These are phyloP conservation scores for Oophaga sylvatica DNA, from an alignment of 2,797 vertebrate species.

Conservation along the genomic window DNA sequence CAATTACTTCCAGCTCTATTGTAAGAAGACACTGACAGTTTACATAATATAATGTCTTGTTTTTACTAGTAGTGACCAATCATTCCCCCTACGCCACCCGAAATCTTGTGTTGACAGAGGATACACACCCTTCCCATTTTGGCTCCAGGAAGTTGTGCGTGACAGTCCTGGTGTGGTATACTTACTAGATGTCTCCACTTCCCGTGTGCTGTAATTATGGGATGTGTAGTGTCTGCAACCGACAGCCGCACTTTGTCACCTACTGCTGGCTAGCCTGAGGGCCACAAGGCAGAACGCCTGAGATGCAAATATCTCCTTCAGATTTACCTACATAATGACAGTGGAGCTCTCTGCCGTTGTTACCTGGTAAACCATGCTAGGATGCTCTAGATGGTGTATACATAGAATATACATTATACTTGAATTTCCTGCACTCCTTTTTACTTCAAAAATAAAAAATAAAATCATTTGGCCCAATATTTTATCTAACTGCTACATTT, in stretches of 20 bases:
- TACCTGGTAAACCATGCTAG: too few species aligned
- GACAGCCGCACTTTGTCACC: background rate
- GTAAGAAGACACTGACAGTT: background rate
- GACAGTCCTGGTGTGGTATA: background rate
- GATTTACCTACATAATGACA: background rate
- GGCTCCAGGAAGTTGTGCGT: background rate
- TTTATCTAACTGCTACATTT: too few species aligned
- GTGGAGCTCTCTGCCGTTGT: background rate
- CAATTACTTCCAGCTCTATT: background rate
- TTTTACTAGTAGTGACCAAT: background rate
- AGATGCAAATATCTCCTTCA: background rate
- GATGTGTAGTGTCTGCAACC: background rate
- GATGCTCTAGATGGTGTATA: too few species aligned
- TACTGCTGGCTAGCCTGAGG: background rate
- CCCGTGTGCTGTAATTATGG: background rate
- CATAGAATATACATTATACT: too few species aligned
- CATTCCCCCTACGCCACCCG: background rate
- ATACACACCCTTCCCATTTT: background rate
- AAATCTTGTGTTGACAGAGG: background rate
- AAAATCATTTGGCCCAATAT: too few species aligned
- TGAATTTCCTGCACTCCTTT: too few species aligned
- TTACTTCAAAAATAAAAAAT: too few species aligned
- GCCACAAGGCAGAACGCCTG: background rate
- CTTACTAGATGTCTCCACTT: background rate
- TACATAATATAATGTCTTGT: background rate